Conservation (phyloP, 37 sponge, comb jelly and placozoan species). For the Aplysina aerophoba region DNA sequence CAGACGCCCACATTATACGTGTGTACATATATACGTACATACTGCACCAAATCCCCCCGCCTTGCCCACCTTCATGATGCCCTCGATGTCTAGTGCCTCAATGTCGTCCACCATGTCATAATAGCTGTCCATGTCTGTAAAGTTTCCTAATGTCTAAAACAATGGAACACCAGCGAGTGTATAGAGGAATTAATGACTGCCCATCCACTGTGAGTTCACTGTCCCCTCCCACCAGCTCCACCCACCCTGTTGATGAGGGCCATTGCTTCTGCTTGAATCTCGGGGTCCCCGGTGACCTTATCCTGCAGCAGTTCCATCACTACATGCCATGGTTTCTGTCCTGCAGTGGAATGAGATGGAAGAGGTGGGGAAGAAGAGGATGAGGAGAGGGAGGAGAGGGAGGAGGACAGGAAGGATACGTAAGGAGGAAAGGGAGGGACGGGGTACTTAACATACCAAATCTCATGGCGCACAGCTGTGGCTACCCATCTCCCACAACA, state of each 20-base stretch:
- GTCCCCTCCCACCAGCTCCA: background rate
- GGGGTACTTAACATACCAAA: no score
- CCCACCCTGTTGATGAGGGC: conserved; percentile 80
- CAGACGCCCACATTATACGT: no score
- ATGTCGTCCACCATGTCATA: conserved; percentile 88
- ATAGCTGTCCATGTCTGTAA: conserved; percentile 78
- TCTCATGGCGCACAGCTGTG: no score
- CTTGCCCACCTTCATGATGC: conserved; percentile 62
- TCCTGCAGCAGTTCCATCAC: conserved; percentile 54
- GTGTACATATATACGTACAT: no score
- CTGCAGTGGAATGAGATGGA: conserved; percentile 25
- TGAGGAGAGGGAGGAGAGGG: no score
- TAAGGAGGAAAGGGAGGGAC: no score
- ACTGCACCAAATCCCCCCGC: no score
- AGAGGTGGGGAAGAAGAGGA: background rate
- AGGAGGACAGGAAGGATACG: no score
- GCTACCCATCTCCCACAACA: background rate
- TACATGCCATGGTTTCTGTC: conserved; percentile 57
- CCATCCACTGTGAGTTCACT: background rate
- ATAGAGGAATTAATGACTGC: background rate
- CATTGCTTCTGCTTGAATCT: conserved; percentile 74
- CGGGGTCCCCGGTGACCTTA: conserved; percentile 55
- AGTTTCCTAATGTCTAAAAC: conserved; percentile 73
- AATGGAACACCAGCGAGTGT: background rate
- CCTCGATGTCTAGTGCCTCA: conserved; percentile 85